A percentile compares a stretch with the other conserved stretches of the same genome.
Conservation (phyloP, 2,113 vertebrate species). For the Lepisosteus osseus region DNA sequence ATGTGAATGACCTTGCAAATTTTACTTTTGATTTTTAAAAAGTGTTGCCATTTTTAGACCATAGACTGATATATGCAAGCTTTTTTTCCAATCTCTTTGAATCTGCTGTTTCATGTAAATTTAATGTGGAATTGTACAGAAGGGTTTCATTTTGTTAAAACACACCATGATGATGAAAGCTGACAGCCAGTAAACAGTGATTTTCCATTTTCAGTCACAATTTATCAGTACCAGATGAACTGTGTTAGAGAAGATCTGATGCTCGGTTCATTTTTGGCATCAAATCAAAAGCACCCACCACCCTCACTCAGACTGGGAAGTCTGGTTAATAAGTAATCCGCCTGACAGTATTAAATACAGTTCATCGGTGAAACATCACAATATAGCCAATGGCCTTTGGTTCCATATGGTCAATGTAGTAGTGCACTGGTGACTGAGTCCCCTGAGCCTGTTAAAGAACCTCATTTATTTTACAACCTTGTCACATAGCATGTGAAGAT, state of each 20-base stretch:
- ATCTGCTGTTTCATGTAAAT: no score
- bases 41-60: no score
- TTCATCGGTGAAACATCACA: neutral
- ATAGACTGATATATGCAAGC: neutral
- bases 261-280: neutral
- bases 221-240: no score
- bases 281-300: neutral
- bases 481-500: slow-evolving; percentile 3
- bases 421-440: neutral
- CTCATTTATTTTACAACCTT: neutral
- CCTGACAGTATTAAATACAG: neutral
- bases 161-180: no score
- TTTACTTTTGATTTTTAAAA: no score
- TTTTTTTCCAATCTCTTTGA: no score
- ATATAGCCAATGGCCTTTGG: neutral
- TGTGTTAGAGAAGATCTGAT: no score
- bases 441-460: neutral
- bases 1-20: no score
- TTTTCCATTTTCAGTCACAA: no score
- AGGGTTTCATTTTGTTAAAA: neutral
- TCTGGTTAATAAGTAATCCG: neutral
- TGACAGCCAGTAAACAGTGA: no score
- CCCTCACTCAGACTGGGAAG: neutral
- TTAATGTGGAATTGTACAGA: neutral
- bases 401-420: neutral